Base-by-base conservation (phyloP, 1,140 invertebrate species). In the Popillia japonica region DNA sequence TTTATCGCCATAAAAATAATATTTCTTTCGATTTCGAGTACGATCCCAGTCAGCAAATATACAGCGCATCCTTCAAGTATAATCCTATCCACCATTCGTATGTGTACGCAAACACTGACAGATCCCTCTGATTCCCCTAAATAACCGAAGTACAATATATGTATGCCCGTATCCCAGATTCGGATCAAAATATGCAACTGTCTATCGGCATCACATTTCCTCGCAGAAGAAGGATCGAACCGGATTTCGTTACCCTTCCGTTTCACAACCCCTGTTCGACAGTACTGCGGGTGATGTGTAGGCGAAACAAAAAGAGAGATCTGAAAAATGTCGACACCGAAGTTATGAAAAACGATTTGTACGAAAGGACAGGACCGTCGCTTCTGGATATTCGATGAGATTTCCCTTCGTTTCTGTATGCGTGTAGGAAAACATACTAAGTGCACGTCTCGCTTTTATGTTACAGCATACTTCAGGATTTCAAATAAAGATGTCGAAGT, bases 291-390 rank as follows among this genome's bases (percentile, higher is more conserved):
- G 42, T 10, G 42, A 10, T 9, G 42, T n/a, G 48, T 55, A 55
- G 48, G 48, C 48, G 48, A 55, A 55, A 55, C 48, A 55, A 55
- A 55, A 55, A 55, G 48, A 55, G 48, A 55, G 48, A 55, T 55
- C 14, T 55, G 48, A 55, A 55, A 55, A 55, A 55, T 55, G 48
- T 55, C 48, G 48, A 55, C 48, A 17, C 48, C 48, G 48, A 17
- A 55, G 48, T 55, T 55, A 55, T 55, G 48, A n/a, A 55, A 55
- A 55, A 14, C 48, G 48, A 55, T 55, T 55, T 55, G 48, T 55
- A 55, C 48, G 17, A 55, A 55, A 17, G 48, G 48, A 55, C 48
- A n/a, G 48, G 6, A 17, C 48, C 48, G 48, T 17, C 48, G 48
- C 14, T 55, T 17, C 48, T 3, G 17, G 48, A 55, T 14, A 55